These are phyloP conservation scores for Talpa occidentalis DNA, from an alignment of 2,113 vertebrate genomes.

Conservation along the genomic window DNA sequence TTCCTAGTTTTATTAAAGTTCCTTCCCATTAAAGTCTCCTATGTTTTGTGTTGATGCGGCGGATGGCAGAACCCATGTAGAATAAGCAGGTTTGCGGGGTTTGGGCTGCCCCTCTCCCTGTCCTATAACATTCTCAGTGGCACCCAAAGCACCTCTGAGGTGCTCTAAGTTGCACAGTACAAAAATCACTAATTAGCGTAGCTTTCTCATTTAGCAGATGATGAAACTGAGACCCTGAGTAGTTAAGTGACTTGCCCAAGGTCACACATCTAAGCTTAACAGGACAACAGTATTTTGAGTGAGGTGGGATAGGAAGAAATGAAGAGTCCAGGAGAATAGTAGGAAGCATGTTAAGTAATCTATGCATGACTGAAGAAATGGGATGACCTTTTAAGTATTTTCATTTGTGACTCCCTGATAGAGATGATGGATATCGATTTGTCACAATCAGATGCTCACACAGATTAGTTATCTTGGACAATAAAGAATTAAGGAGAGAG, in stretches of 20 bases:
- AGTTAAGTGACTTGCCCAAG: neutral
- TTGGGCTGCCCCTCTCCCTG: no score
- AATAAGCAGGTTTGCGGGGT: no score
- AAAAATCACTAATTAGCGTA: neutral
- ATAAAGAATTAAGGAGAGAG: no score
- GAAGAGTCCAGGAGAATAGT: neutral
- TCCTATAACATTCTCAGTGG: no score
- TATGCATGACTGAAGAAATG: neutral
- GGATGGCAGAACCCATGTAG: no score
- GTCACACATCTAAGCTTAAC: neutral
- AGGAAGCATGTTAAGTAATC: constrained; percentile 32
- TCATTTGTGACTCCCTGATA: neutral
- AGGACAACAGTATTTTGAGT: neutral
- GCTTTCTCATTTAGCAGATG: neutral
- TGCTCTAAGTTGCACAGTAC: neutral
- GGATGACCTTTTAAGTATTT: constrained; percentile 48
- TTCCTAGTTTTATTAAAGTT: no score
- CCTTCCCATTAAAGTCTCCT: no score
- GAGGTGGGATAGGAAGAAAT: neutral
- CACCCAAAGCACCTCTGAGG: neutral
- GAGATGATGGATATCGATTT: constrained; percentile 21
- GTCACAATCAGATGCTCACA: neutral
- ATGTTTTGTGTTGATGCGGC: no score
- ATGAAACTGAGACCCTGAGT: neutral
- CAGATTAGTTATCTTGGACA: constrained; percentile 33